These are phyloP conservation scores for Nipponia nippon DNA, from an alignment of 2,113 vertebrate species.

Conservation along the genomic window DNA sequence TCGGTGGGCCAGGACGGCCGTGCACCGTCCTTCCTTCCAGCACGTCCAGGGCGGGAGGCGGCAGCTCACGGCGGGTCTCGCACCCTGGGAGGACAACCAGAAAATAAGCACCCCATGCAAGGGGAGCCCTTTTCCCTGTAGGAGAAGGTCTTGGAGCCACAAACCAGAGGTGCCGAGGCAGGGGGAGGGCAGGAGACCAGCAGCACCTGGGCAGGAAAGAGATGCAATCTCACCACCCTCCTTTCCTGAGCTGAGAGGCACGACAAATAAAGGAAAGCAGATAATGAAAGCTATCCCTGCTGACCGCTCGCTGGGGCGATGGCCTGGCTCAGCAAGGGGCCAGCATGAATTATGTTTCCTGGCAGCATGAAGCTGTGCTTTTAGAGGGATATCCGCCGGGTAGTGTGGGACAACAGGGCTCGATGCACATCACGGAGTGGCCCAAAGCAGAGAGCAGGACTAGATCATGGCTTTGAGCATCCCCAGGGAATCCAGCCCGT, in stretches of 20 bases:
- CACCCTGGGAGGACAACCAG: background rate
- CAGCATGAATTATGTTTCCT: conserved; percentile 19
- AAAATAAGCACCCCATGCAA: background rate
- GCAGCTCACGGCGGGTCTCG: fast-evolving
- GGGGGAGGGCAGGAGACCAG: background rate
- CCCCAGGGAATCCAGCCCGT: background rate
- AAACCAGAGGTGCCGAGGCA: background rate
- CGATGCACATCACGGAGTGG: fast-evolving
- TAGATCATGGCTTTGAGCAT: background rate
- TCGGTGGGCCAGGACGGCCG: fast-evolving
- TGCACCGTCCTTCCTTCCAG: background rate
- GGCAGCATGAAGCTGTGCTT: background rate
- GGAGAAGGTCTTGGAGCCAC: background rate
- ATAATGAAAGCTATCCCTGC: background rate
- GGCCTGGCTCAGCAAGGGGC: background rate
- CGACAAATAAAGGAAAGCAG: background rate
- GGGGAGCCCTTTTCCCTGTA: background rate
- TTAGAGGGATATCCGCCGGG: background rate
- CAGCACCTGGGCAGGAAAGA: conserved; percentile 49
- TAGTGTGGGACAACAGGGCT: background rate
- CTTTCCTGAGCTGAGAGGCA: background rate
- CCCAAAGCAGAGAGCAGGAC: fast-evolving
- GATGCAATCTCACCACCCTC: background rate
- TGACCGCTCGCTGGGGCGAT: fast-evolving
- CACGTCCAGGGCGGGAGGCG: background rate